Base-by-base conservation (phyloP, 2,797 vertebrate species). In the Balearica regulorum region DNA sequence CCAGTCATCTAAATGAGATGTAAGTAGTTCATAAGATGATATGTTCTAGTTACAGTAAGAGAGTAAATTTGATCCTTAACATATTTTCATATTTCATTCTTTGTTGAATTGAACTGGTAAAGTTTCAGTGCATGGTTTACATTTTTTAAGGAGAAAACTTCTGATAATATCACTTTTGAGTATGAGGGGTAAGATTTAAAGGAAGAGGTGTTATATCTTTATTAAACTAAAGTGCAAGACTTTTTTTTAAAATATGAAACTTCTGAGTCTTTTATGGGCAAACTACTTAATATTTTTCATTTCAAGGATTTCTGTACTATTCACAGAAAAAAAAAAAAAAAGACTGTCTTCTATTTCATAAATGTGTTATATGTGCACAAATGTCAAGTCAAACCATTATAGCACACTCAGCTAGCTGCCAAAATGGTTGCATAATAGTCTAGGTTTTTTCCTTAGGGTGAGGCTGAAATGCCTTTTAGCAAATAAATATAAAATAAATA, bases 1-100 rank as follows among this genome's bases (percentile, higher is more conserved):
- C 48, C 53, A 93, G 53, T 83, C 60, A 87, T 68, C 53, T 85
- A 93, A 91, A 94, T 87, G 84, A 96, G 71, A 94, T 71, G 68
- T 35, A 96, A 92, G 81, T 80, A 85, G 78, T 81, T 95, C 78
- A 83, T 70, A 93, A 76, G 46, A 58, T 51, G 46, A 58, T 51
- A 82, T 6, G 37, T 89, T 93, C 55, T 41, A 85, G 55, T 80
- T 92, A 83, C 41, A 39, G 15, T 33, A 79, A 89, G 54, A 77
- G 31, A 37, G 37, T 55, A 83, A 92, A 92, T 71, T 85, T 68
- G 11, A 43, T 85, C 41, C 28, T 89, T 89, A 89, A 79, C 82
- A 24, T 60, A 55, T 29, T 55, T 94, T 66, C 20, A 5, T 55
- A 51, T 82, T 81, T 72, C 21, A 51, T 66, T 53, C 21, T 94